These are phyloP conservation scores for Oreochromis tanganicae DNA, from an alignment of 2,113 vertebrate genomes.

Conservation along the genomic window DNA sequence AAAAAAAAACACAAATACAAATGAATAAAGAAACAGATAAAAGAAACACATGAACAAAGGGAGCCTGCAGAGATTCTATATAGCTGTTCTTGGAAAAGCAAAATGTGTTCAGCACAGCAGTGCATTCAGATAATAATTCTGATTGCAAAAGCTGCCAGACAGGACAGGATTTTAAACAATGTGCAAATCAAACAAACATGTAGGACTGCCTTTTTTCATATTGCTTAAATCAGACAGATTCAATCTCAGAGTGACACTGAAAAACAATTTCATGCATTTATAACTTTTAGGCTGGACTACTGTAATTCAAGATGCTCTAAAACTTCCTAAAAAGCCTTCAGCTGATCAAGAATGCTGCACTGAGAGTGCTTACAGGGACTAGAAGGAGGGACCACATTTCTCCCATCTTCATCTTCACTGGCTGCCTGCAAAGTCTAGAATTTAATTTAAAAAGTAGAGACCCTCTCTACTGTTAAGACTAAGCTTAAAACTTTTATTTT, in stretches of 20 bases:
- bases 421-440: too few species aligned
- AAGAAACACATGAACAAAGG: neutral
- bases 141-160: neutral
- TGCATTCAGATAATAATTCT: neutral
- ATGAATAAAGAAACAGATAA: neutral
- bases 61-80: neutral
- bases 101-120: neutral
- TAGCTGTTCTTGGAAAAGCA: neutral
- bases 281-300: neutral
- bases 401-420: neutral
- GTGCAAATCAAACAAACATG: neutral
- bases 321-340: neutral
- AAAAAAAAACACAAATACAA: neutral
- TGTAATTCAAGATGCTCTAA: neutral
- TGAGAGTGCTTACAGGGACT: neutral
- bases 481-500: too few species aligned
- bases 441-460: too few species aligned
- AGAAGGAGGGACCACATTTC: neutral
- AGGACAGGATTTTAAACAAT: neutral
- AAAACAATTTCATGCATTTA: neutral
- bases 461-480: too few species aligned
- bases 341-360: neutral
- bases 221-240: neutral
- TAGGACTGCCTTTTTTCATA: neutral
- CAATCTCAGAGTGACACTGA: neutral